These are phyloP conservation scores for Pectinophora gossypiella DNA, from an alignment of 1,140 invertebrate species.

Conservation along the genomic window DNA sequence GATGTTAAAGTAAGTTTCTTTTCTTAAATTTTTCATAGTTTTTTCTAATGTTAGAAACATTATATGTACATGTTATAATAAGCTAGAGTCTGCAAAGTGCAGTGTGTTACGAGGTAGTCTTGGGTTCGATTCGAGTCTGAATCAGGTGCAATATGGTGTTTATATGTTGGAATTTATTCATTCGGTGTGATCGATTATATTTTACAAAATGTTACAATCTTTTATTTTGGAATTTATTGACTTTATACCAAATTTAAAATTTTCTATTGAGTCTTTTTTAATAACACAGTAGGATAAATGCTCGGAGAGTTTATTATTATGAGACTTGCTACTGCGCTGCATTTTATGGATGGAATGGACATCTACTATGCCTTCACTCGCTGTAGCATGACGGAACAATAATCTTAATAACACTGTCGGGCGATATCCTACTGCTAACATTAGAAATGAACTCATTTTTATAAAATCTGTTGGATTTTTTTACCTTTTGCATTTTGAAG, in stretches of 20 bases:
- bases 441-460: conserved; percentile 32
- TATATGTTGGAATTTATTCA: conserved; percentile 16
- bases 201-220: conserved; percentile 14
- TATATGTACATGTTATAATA: conserved; percentile 28
- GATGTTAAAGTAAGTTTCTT: conserved; percentile 47
- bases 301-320: no score
- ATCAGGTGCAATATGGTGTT: conserved; percentile 45
- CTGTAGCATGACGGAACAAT: no score
- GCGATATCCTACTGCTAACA: no score
- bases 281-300: no score
- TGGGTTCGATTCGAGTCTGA: conserved; percentile 32
- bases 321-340: no score
- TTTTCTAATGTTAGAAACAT: conserved; percentile 45
- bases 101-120: conserved; percentile 13
- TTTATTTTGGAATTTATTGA: conserved; percentile 5
- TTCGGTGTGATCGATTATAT: conserved; percentile 13
- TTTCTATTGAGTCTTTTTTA: neutral
- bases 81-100: conserved; percentile 26
- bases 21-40: conserved; percentile 42
- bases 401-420: no score
- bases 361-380: no score
- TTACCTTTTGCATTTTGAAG: conserved; percentile 55
- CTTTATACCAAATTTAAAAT: conserved; percentile 16
- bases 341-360: no score
- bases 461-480: conserved; percentile 35